Percentiles rank a stretch among this genome's conserved stretches.
These are phyloP conservation scores for Hystrix brachyura DNA, from an alignment of 2,113 vertebrate genomes.

Conservation along the genomic window DNA sequence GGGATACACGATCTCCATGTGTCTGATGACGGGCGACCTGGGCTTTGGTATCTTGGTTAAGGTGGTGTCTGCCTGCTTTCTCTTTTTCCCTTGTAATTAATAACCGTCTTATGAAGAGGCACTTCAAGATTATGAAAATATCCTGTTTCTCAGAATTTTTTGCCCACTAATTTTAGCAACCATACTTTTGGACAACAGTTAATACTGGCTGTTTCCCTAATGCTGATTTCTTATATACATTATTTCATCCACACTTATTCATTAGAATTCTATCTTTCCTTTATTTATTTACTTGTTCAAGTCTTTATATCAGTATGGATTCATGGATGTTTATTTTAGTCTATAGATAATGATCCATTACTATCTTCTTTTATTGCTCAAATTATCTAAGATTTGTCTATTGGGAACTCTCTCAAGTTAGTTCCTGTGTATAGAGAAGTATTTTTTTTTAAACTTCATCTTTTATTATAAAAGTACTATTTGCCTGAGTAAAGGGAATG, in stretches of 20 bases:
- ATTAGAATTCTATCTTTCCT: background rate
- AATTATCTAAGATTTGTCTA: background rate
- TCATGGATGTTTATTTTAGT: background rate
- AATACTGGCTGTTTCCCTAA: background rate
- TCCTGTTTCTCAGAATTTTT: background rate
- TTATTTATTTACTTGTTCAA: background rate
- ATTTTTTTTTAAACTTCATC: constrained; percentile 8
- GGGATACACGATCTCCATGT: background rate
- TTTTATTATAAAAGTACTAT: constrained; percentile 44
- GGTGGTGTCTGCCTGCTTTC: background rate
- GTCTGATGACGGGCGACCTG: background rate
- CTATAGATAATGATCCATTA: background rate
- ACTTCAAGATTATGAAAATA: background rate
- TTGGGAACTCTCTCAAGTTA: background rate
- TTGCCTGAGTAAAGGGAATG: background rate
- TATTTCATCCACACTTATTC: background rate
- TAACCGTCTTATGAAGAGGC: background rate
- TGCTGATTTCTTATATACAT: background rate
- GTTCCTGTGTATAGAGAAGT: background rate
- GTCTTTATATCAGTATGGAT: background rate
- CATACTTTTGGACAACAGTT: background rate
- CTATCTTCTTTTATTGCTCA: background rate
- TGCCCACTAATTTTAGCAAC: background rate
- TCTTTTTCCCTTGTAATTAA: background rate
- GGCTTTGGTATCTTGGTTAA: background rate